These are phyloP conservation scores for Spisula solida DNA, from an alignment of 2,888 invertebrate species.

Conservation along the genomic window DNA sequence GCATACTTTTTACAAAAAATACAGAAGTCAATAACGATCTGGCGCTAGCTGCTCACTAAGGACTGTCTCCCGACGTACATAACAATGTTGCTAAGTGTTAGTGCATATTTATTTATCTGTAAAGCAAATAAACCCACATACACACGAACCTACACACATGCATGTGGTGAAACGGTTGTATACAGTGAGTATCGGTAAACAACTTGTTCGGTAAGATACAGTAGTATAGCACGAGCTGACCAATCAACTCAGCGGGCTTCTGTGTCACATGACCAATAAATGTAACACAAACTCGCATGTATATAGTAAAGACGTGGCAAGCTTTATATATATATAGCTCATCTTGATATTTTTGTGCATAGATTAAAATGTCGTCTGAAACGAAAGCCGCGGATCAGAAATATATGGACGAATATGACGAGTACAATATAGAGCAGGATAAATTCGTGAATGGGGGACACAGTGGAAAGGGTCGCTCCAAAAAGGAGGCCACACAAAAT, in stretches of 20 bases:
- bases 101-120: too few relatives aligned
- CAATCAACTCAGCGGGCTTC: conserved; percentile 35
- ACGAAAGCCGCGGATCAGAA: conserved; percentile 68
- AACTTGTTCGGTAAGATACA: neutral
- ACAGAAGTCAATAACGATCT: too few relatives aligned
- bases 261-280: conserved; percentile 47
- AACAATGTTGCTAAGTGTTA: too few relatives aligned
- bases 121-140: too few relatives aligned
- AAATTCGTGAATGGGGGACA: conserved; percentile 96
- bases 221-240: neutral
- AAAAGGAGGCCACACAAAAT: conserved; percentile 95
- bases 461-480: conserved; percentile 96
- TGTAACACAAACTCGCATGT: conserved; percentile 41
- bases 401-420: conserved; percentile 94
- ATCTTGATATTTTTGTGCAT: neutral
- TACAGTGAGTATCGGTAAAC: too few relatives aligned
- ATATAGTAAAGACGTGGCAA: conserved; percentile 50
- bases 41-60: too few relatives aligned
- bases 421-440: conserved; percentile 97
- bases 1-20: too few relatives aligned
- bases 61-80: too few relatives aligned
- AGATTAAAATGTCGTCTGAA: conserved; percentile 55
- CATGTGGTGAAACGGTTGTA: too few relatives aligned
- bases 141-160: too few relatives aligned
- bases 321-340: conserved; percentile 12